Percentiles rank a stretch among this genome's conserved stretches.
phyloP scores from a whole-genome alignment of 2,888 invertebrate genomes.

The Herminia tarsipennalis region DNA sequence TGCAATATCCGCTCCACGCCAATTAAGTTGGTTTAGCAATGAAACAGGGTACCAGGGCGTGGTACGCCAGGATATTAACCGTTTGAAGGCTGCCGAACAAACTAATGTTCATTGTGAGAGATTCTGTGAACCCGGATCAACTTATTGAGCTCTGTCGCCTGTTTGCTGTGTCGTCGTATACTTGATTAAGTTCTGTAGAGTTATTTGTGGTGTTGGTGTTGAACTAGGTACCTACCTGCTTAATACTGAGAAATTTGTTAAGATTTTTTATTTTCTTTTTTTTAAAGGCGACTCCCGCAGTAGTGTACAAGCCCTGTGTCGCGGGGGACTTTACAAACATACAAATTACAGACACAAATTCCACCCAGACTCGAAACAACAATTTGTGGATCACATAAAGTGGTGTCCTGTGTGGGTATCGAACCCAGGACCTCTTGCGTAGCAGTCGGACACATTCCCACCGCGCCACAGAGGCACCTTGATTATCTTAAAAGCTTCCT shows the following conservation, averaged over 20 bases:
- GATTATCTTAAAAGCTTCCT: too few relatives aligned
- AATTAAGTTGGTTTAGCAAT: conserved; percentile 38
- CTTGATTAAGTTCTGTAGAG: neutral
- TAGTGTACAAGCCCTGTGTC: too few relatives aligned
- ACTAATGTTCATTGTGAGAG: conserved; percentile 8
- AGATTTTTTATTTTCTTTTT: too few relatives aligned
- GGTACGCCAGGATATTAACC: conserved; percentile 42
- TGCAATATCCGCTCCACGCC: conserved; percentile 46
- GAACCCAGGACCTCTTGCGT: too few relatives aligned
- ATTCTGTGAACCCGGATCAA: neutral
- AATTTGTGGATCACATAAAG: too few relatives aligned
- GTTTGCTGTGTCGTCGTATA: neutral
- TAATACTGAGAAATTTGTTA: neutral
- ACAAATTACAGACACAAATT: too few relatives aligned
- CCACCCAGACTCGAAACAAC: too few relatives aligned
- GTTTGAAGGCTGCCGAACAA: conserved; percentile 31
- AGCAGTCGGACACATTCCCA: too few relatives aligned
- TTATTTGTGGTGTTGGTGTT: neutral
- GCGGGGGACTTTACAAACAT: too few relatives aligned
- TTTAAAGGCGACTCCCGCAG: too few relatives aligned
- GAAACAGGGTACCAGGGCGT: conserved; percentile 16
- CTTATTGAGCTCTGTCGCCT: neutral
- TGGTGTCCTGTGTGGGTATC: too few relatives aligned
- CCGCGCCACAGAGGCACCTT: too few relatives aligned
- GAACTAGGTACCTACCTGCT: neutral